Evolutionary conservation across 1,140 invertebrate species (phyloP).

Genomic region (Fopius arisanus): DNA sequence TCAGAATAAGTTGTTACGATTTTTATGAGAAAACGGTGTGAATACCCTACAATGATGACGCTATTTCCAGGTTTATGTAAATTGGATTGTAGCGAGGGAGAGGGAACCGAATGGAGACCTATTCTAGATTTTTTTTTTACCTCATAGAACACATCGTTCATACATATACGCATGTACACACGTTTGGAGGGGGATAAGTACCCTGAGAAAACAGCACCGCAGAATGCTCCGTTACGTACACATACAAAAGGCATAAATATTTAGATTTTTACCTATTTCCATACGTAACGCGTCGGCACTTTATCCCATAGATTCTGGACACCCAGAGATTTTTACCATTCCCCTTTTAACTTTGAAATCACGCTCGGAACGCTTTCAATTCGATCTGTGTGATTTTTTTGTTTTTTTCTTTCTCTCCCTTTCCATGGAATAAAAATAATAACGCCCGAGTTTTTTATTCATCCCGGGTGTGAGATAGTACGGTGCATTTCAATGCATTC

Average conservation of each 20-base stretch:
- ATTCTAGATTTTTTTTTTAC: neutral
- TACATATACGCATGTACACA: neutral
- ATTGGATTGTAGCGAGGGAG: neutral
- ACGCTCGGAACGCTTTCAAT: neutral
- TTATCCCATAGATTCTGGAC: conserved; percentile 17
- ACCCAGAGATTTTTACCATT: neutral
- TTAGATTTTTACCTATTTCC: conserved; percentile 43
- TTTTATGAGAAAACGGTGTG: neutral
- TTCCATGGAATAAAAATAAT: neutral
- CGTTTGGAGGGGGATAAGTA: neutral
- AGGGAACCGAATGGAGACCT: neutral
- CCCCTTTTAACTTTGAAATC: conserved; percentile 7
- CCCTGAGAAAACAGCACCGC: conserved; percentile 7
- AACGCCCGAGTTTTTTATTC: neutral
- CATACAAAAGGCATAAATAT: conserved; percentile 42
- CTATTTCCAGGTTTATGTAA: neutral
- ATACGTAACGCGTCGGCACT: conserved; percentile 33
- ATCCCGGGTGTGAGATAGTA: neutral
- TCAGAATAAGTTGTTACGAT: neutral
- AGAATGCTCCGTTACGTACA: conserved; percentile 25
- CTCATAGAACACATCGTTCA: neutral
- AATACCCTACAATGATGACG: neutral
- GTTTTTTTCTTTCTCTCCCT: neutral
- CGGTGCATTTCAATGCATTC: neutral
- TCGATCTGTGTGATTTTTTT: neutral